A percentile compares a stretch with the other conserved stretches of the same genome.
phyloP scores from a whole-genome alignment of 92 coral and sea anemone genomes.

The Pocillopora meandrina region DNA sequence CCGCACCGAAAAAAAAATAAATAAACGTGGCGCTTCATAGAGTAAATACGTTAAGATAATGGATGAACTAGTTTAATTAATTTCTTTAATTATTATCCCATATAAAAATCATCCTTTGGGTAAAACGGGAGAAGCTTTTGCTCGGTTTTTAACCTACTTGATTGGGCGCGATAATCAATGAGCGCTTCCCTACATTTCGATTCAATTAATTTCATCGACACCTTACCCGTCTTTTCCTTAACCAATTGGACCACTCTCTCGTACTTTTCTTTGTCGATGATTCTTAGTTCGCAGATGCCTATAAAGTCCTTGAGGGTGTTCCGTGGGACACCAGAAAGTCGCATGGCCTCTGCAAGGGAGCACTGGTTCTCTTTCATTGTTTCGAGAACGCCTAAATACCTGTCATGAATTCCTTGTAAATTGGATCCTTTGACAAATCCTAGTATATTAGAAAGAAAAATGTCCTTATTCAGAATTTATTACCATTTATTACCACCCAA shows the following conservation, averaged over 20 bases:
- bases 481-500: neutral
- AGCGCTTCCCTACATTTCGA: neutral
- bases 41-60: conserved; percentile 13
- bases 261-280: conserved; percentile 4
- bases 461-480: neutral
- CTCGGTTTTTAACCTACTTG: neutral
- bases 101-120: neutral
- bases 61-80: neutral
- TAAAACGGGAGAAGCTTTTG: conserved; percentile 17
- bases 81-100: neutral
- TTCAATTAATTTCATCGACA: neutral
- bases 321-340: neutral
- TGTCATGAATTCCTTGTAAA: neutral
- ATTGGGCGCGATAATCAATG: neutral
- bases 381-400: neutral
- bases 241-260: neutral
- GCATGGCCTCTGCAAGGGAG: conserved; percentile 9
- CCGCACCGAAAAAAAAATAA: too few relatives aligned
- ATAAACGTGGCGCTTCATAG: conserved; percentile 13
- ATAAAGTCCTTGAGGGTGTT: conserved; percentile 8
- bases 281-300: conserved; percentile 13
- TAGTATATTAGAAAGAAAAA: conserved; percentile 12
- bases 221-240: neutral
- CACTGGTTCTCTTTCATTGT: neutral
- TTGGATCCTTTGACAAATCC: conserved; percentile 18